phyloP scores from a whole-genome alignment of 2,888 invertebrate species.

The Spialia ferax region DNA sequence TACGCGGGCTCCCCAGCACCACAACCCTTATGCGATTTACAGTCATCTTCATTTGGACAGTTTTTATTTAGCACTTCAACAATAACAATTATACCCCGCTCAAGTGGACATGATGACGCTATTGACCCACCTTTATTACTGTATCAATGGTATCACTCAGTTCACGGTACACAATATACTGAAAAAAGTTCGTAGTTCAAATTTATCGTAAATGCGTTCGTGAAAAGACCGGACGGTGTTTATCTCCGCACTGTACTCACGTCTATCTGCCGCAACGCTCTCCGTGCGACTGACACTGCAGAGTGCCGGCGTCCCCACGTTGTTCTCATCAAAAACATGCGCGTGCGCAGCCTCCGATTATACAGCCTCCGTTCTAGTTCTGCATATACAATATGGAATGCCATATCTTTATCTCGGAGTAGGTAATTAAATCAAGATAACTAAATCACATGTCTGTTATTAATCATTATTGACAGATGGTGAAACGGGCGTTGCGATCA shows the following conservation, averaged over 20 bases:
- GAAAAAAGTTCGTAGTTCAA: constrained; percentile 47
- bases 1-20: constrained; percentile 91
- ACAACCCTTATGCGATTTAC: constrained; percentile 93
- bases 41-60: constrained; percentile 89
- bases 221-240: constrained; percentile 56
- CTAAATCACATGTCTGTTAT: constrained; percentile 36
- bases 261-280: constrained; percentile 72
- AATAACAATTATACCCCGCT: constrained; percentile 54
- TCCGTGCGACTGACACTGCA: constrained; percentile 77
- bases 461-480: constrained; percentile 35
- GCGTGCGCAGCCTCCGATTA: constrained; percentile 59
- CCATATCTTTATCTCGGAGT: constrained; percentile 51
- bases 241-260: constrained; percentile 50
- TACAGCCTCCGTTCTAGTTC: constrained; percentile 71
- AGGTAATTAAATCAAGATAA: constrained; percentile 41
- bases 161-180: constrained; percentile 60
- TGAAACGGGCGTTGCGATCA: constrained; percentile 31
- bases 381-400: constrained; percentile 55
- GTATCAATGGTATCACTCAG: constrained; percentile 53
- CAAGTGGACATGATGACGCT: constrained; percentile 60
- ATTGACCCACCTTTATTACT: constrained; percentile 56
- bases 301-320: constrained; percentile 50
- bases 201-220: constrained; percentile 81
- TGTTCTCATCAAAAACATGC: constrained; percentile 64
- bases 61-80: constrained; percentile 55